These are phyloP conservation scores for Perca flavescens DNA, from an alignment of 2,113 vertebrate species.

Conservation along the genomic window DNA sequence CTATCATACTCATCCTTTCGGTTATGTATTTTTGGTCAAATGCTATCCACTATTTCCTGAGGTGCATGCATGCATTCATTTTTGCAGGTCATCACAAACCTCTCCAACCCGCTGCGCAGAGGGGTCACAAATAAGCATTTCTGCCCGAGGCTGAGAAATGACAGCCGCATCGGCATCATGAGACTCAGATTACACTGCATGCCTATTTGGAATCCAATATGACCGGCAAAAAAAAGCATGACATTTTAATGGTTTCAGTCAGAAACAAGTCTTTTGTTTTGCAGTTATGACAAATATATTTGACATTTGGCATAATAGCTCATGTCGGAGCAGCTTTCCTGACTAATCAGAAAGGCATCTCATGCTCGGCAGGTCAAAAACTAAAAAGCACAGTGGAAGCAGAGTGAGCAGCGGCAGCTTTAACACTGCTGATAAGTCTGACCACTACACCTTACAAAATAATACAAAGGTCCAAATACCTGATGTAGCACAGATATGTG, in stretches of 20 bases:
- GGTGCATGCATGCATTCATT: constrained; percentile 1
- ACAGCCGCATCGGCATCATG: neutral
- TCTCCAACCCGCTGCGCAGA: constrained; percentile 9
- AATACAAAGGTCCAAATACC: neutral
- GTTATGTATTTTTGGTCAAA: neutral
- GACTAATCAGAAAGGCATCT: constrained; percentile 27
- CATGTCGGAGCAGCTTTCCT: constrained; percentile 8
- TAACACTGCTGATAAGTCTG: neutral
- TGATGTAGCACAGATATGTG: neutral
- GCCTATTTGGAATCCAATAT: constrained; percentile 2
- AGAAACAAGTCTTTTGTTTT: constrained; percentile 21
- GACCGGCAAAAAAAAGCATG: neutral
- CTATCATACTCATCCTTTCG: neutral
- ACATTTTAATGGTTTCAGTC: constrained; percentile 11
- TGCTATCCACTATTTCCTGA: neutral
- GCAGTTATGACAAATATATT: constrained; percentile 20
- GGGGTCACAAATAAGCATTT: constrained; percentile 26
- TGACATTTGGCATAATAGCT: constrained; percentile 1
- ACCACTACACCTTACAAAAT: neutral
- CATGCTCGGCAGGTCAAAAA: constrained; percentile 4
- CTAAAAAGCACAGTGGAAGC: neutral
- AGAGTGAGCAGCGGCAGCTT: neutral
- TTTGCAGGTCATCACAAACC: constrained; percentile 26
- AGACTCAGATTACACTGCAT: constrained; percentile 5
- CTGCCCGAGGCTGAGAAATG: constrained; percentile 5